Conservation (phyloP, 35 echinoderm and acorn worm species). For the Apostichopus japonicus region DNA sequence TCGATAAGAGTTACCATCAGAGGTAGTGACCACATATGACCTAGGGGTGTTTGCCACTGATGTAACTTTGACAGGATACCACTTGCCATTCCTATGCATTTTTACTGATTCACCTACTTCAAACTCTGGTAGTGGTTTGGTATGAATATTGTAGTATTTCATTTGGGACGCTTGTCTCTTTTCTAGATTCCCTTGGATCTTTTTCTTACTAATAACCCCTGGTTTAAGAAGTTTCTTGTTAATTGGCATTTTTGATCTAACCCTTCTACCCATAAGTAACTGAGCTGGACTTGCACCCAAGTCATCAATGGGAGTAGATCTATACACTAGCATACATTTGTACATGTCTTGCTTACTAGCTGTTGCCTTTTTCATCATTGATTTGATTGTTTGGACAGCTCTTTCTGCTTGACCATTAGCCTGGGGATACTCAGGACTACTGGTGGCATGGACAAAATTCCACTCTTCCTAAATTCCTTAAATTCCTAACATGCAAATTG, state of each 20-base stretch:
- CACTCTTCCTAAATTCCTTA: constrained; percentile 22
- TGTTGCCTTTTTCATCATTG: constrained; percentile 52
- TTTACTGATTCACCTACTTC: background rate
- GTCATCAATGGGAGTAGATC: background rate
- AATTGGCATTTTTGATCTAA: constrained; percentile 53
- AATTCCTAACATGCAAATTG: constrained; percentile 65
- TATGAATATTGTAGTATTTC: too few species aligned
- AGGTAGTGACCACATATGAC: too few species aligned
- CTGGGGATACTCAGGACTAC: constrained; percentile 66
- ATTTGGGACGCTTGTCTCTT: too few species aligned
- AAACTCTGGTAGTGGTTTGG: background rate
- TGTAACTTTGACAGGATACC: too few species aligned
- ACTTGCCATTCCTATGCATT: too few species aligned
- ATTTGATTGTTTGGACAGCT: constrained; percentile 57
- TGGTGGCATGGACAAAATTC: constrained; percentile 71
- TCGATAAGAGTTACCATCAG: too few species aligned
- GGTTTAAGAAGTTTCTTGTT: background rate
- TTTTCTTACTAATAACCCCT: background rate
- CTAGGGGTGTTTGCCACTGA: too few species aligned
- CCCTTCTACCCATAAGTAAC: constrained; percentile 48
- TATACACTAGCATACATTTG: background rate
- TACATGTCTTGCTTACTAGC: constrained; percentile 54
- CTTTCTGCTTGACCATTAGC: constrained; percentile 72
- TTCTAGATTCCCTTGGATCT: too few species aligned
- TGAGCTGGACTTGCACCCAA: constrained; percentile 45